Evolutionary conservation across 2,797 vertebrate species (phyloP).

Genomic region (Coendou prehensilis): DNA sequence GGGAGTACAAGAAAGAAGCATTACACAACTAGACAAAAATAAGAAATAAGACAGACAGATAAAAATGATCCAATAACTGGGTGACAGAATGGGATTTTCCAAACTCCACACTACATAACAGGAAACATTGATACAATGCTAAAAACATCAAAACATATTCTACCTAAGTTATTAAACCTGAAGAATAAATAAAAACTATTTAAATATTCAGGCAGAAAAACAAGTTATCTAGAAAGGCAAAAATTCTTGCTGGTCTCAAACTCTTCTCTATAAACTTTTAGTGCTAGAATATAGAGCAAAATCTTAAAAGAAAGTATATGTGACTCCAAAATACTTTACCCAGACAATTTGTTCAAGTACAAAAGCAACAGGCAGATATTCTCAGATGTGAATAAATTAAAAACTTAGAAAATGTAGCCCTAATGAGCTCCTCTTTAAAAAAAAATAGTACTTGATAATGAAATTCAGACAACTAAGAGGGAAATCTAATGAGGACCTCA

Average conservation of each 20-base stretch:
- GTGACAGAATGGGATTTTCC: neutral
- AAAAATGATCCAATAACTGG: neutral
- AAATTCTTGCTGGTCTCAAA: neutral
- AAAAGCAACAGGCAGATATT: conserved; percentile 67
- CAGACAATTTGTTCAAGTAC: conserved; percentile 59
- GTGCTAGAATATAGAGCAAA: neutral
- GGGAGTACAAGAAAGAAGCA: neutral
- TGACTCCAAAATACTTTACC: conserved; percentile 53
- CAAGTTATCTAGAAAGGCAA: neutral
- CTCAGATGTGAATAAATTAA: conserved; percentile 72
- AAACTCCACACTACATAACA: neutral
- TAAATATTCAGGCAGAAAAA: neutral
- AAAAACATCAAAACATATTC: neutral
- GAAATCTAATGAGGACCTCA: conserved; percentile 58
- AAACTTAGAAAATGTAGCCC: conserved; percentile 51
- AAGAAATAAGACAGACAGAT: neutral
- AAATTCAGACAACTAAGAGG: conserved; percentile 65
- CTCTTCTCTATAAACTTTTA: neutral
- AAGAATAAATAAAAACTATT: conserved; percentile 6
- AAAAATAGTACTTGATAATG: conserved; percentile 63
- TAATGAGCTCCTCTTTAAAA: conserved; percentile 39
- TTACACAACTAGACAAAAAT: neutral
- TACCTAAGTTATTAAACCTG: neutral
- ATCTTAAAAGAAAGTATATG: conserved; percentile 4
- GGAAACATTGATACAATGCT: neutral